These are phyloP conservation scores for Agriotes lineatus DNA, from an alignment of 2,888 invertebrate genomes.

Conservation along the genomic window DNA sequence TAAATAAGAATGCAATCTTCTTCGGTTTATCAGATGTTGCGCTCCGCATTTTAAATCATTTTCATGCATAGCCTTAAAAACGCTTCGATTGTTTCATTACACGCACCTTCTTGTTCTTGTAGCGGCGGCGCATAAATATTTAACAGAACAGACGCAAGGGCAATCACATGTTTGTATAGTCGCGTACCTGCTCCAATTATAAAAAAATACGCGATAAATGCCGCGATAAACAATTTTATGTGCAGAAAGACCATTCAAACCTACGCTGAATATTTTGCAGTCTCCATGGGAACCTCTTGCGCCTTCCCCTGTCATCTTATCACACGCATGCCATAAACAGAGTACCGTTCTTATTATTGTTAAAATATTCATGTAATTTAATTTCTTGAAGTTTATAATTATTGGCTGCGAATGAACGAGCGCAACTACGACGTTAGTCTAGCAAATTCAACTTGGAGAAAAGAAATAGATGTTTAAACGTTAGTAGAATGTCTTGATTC, in stretches of 20 bases:
- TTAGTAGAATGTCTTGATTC: too few species aligned
- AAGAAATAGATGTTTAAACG: too few species aligned
- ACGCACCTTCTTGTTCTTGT: constrained; percentile 31
- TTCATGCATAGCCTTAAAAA: constrained; percentile 43
- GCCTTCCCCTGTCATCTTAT: too few species aligned
- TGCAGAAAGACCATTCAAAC: neutral
- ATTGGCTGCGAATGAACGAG: too few species aligned
- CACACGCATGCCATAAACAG: too few species aligned
- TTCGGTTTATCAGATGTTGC: constrained; percentile 49
- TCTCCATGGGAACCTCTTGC: neutral
- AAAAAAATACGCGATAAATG: neutral
- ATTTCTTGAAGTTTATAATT: too few species aligned
- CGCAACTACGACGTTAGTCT: too few species aligned
- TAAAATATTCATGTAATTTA: too few species aligned
- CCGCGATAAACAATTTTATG: neutral
- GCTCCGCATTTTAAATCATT: constrained; percentile 43
- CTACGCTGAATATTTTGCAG: neutral
- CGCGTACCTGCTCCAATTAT: constrained; percentile 6
- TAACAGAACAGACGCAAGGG: constrained; percentile 19
- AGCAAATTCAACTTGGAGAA: too few species aligned
- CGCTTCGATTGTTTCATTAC: constrained; percentile 39
- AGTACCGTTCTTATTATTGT: too few species aligned
- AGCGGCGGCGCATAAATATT: constrained; percentile 18
- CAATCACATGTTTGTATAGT: constrained; percentile 17
- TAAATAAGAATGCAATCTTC: constrained; percentile 51